These are phyloP conservation scores for Cecidostiba fungosa DNA, from an alignment of 2,888 invertebrate species.

Conservation along the genomic window DNA sequence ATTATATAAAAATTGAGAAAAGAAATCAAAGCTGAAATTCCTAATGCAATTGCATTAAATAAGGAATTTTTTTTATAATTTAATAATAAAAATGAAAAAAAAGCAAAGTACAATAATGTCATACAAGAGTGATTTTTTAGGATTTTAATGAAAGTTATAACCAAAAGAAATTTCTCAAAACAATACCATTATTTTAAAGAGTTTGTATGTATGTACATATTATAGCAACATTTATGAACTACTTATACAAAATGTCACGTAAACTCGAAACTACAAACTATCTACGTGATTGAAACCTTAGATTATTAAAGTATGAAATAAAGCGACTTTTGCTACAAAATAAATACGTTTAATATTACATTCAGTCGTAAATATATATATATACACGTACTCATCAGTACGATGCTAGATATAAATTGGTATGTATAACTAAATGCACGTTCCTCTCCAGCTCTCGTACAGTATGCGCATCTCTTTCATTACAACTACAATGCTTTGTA, in stretches of 20 bases:
- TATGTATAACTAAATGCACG: slow-evolving; percentile 48
- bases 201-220: slow-evolving; percentile 63
- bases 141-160: slow-evolving; percentile 47
- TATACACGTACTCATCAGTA: slow-evolving; percentile 66
- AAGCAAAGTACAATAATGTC: slow-evolving; percentile 20
- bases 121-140: slow-evolving; percentile 37
- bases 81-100: background rate
- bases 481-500: slow-evolving; percentile 27
- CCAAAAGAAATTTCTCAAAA: slow-evolving; percentile 34
- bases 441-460: slow-evolving; percentile 18
- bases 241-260: slow-evolving; percentile 41
- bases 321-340: slow-evolving; percentile 64
- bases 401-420: slow-evolving; percentile 49
- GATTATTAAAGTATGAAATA: slow-evolving; percentile 58
- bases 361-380: slow-evolving; percentile 64
- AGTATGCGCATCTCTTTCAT: slow-evolving; percentile 19
- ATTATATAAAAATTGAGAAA: slow-evolving; percentile 33
- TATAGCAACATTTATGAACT: slow-evolving; percentile 47
- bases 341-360: slow-evolving; percentile 70
- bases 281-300: slow-evolving; percentile 54
- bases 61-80: slow-evolving; percentile 12
- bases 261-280: slow-evolving; percentile 50
- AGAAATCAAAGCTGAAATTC: slow-evolving; percentile 26
- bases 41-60: background rate
- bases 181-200: slow-evolving; percentile 47